Percentiles rank a stretch among this genome's conserved stretches.
Conservation (phyloP, 2,113 vertebrate genomes). For the Gnathonemus longibarbis region DNA sequence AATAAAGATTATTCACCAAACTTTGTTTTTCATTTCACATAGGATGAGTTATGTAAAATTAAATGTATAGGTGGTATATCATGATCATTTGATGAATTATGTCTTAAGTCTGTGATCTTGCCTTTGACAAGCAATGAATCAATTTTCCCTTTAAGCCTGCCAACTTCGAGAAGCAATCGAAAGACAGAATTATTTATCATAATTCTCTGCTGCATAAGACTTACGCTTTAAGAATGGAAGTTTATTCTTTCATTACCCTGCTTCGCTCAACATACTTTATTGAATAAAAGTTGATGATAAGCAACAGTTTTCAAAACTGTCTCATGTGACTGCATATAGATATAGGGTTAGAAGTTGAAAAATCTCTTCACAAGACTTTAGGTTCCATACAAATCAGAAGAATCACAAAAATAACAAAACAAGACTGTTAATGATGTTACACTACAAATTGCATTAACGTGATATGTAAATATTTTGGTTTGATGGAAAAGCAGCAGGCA, state of each 20-base stretch:
- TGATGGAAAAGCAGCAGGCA: not conserved
- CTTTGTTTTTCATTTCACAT: not conserved
- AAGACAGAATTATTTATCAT: constrained; percentile 1
- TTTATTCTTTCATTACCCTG: not conserved
- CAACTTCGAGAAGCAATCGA: not conserved
- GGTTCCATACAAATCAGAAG: not conserved
- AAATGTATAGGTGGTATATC: not conserved
- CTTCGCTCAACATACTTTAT: not conserved
- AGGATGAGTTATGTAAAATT: not conserved
- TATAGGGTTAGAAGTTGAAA: not conserved
- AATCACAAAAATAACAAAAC: not conserved
- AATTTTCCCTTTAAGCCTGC: not conserved
- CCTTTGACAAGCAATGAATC: not conserved
- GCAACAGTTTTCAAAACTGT: not conserved
- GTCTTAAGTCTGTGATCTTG: constrained; percentile 3
- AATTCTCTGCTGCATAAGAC: not conserved
- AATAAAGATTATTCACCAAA: not conserved
- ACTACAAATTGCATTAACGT: not conserved
- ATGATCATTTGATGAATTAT: not conserved
- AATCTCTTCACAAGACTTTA: not conserved
- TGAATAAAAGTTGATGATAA: not conserved
- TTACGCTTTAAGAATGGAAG: not conserved
- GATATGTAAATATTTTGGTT: not conserved
- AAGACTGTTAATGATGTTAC: not conserved
- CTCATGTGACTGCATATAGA: not conserved